These are phyloP conservation scores for Dinocampus coccinellae DNA, from an alignment of 2,888 invertebrate genomes.

Conservation along the genomic window DNA sequence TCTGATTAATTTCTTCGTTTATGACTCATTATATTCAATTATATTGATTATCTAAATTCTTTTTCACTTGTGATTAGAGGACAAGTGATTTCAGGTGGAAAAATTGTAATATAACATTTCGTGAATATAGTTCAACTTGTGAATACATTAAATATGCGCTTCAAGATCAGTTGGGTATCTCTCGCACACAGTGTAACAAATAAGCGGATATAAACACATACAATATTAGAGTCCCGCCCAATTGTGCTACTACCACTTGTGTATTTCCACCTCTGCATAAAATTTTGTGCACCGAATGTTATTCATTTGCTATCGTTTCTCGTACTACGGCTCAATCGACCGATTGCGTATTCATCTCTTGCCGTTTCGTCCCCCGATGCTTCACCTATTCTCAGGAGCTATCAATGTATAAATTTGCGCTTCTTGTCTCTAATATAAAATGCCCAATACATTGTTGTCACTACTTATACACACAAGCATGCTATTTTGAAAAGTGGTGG, in stretches of 20 bases:
- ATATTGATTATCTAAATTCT: conserved; percentile 19
- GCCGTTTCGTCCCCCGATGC: neutral
- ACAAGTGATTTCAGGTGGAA: conserved; percentile 26
- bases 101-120: neutral
- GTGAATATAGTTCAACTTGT: neutral
- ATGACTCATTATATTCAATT: neutral
- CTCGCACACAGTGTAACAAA: conserved; percentile 28
- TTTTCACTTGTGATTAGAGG: conserved; percentile 18
- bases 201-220: conserved; percentile 19
- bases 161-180: conserved; percentile 30
- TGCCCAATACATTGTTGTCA: neutral
- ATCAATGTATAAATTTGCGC: neutral
- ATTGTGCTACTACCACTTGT: conserved; percentile 26
- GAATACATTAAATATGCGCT: neutral
- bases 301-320: conserved; percentile 35
- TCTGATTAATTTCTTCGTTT: neutral
- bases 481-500: neutral
- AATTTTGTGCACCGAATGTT: conserved; percentile 35
- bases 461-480: conserved; percentile 5
- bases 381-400: conserved; percentile 13
- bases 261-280: conserved; percentile 21
- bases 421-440: conserved; percentile 10
- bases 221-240: conserved; percentile 21
- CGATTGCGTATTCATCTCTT: neutral
- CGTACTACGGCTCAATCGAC: conserved; percentile 37